Percentiles rank a stretch among this genome's conserved stretches.
Conservation (phyloP, 1,140 invertebrate species). For the Neodiprion pinetum region DNA sequence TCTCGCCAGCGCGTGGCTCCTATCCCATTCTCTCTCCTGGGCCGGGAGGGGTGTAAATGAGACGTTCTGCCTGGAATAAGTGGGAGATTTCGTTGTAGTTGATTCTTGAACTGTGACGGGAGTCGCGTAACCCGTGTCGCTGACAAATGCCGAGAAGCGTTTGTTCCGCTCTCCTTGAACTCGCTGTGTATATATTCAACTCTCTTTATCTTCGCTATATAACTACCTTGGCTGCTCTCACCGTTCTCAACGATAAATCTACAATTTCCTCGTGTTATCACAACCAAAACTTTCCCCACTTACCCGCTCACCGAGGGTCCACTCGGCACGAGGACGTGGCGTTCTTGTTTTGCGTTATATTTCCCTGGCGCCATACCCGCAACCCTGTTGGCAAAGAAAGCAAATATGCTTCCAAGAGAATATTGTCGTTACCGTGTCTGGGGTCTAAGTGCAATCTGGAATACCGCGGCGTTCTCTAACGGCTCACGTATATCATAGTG, state of each 20-base stretch:
- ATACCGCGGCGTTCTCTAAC: neutral
- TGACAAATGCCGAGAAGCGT: no score
- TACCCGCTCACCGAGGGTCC: neutral
- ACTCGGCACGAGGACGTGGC: neutral
- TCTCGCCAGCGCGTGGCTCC: neutral
- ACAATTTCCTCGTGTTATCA: neutral
- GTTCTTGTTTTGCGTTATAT: neutral
- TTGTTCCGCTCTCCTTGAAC: no score
- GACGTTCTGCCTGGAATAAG: neutral
- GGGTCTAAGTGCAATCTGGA: conserved; percentile 6
- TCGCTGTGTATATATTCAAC: neutral
- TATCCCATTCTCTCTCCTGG: neutral
- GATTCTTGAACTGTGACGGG: neutral
- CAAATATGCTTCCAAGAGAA: neutral
- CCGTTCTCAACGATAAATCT: neutral
- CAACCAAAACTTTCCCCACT: conserved; percentile 5
- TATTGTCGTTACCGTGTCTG: neutral
- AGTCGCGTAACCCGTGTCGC: neutral
- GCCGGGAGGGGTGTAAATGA: conserved; percentile 3
- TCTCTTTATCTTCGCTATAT: neutral
- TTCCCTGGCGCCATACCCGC: conserved; percentile 3
- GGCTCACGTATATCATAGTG: neutral
- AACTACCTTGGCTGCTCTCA: neutral
- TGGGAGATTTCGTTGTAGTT: conserved; percentile 2
- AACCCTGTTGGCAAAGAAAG: conserved; percentile 1